Evolutionary conservation across 2,888 invertebrate species (phyloP).

Genomic region (Temnothorax ravouxi): DNA sequence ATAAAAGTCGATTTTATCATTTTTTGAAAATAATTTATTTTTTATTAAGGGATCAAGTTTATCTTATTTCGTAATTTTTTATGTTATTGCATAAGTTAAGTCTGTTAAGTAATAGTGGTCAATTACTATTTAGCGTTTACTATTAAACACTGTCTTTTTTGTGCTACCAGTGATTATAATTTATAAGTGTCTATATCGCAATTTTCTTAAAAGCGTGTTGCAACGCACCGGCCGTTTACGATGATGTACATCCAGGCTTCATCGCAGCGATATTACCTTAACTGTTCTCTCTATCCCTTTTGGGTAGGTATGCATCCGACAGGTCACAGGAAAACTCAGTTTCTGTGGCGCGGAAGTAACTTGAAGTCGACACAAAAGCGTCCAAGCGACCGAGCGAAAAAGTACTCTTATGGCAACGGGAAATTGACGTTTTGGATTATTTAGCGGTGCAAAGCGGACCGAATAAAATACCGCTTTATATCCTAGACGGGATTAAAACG

Average conservation of each 20-base stretch:
- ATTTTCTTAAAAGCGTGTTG: slow-evolving; percentile 34
- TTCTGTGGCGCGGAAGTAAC: slow-evolving; percentile 56
- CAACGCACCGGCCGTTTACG: slow-evolving; percentile 16
- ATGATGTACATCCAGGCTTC: slow-evolving; percentile 33
- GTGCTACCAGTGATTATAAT: not conserved
- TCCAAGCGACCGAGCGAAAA: slow-evolving; percentile 47
- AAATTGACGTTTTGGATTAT: slow-evolving; percentile 57
- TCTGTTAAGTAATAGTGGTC: not conserved
- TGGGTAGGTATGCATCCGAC: slow-evolving; percentile 41
- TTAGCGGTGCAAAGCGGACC: slow-evolving; percentile 41
- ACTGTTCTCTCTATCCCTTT: slow-evolving; percentile 32
- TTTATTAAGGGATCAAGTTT: not conserved
- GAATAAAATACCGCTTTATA: slow-evolving; percentile 29
- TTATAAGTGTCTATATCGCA: slow-evolving; percentile 6
- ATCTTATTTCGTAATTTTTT: not conserved
- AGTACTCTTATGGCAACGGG: slow-evolving; percentile 51
- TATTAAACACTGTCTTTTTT: not conserved
- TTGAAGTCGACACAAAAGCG: slow-evolving; percentile 55
- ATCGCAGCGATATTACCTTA: slow-evolving; percentile 43
- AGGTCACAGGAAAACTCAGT: slow-evolving; percentile 51
- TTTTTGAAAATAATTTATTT: not conserved
- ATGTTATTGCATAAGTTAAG: not conserved
- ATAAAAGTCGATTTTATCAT: not conserved
- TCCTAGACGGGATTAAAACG: slow-evolving; percentile 24
- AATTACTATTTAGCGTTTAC: not conserved